A percentile compares a stretch with the other conserved stretches of the same genome.
Conservation (phyloP, 2,888 invertebrate genomes). For the Junonia oenone region DNA sequence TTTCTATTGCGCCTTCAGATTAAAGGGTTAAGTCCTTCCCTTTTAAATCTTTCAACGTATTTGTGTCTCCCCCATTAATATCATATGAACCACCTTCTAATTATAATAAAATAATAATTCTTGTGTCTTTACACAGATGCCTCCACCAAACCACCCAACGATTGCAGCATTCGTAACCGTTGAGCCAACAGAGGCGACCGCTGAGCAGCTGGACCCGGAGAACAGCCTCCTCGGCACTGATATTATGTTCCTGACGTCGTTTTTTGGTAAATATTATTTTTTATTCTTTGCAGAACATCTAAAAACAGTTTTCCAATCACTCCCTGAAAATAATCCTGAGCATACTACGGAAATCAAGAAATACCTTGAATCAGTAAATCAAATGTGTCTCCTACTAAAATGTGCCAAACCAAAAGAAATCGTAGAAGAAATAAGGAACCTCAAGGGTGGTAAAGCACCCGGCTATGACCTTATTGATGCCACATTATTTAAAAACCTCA, state of each 20-base stretch:
- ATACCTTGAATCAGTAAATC: background rate
- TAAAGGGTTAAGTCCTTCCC: too few relatives aligned
- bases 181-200: conserved; percentile 81
- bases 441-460: too few relatives aligned
- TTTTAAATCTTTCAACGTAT: too few relatives aligned
- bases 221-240: conserved; percentile 93
- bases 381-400: conserved; percentile 2
- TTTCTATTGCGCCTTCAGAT: too few relatives aligned
- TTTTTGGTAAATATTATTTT: conserved; percentile 83
- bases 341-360: background rate
- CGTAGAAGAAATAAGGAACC: too few relatives aligned
- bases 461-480: too few relatives aligned
- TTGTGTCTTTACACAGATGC: conserved; percentile 23
- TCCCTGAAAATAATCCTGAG: background rate
- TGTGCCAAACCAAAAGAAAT: conserved; percentile 2
- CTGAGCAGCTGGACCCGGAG: conserved; percentile 86
- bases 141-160: conserved; percentile 66
- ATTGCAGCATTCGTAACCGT: conserved; percentile 87
- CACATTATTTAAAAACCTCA: too few relatives aligned
- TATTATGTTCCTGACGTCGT: conserved; percentile 95
- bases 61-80: too few relatives aligned
- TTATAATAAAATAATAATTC: background rate
- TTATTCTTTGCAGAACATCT: background rate
- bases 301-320: background rate
- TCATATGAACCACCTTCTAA: background rate